phyloP scores from a whole-genome alignment of 2,113 vertebrate genomes.

The Cyanoderma ruficeps region DNA sequence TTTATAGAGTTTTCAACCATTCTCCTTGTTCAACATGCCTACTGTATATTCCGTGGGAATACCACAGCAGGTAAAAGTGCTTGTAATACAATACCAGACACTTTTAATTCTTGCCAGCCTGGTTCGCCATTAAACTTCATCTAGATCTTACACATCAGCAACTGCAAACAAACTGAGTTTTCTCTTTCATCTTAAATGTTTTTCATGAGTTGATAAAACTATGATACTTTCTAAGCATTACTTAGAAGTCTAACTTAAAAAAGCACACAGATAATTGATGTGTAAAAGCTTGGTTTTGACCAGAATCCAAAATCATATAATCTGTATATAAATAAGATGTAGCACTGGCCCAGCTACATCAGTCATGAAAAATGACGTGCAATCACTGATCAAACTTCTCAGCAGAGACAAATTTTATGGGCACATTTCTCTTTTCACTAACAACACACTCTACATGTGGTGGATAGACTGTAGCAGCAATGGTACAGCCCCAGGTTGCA shows the following conservation, averaged over 20 bases:
- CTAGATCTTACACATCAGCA: neutral
- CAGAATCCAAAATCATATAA: neutral
- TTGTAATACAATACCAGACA: neutral
- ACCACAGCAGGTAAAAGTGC: neutral
- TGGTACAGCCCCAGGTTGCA: neutral
- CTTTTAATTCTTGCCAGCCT: neutral
- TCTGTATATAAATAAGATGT: too few relatives aligned
- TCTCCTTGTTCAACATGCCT: neutral
- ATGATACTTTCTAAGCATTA: neutral
- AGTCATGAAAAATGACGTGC: neutral
- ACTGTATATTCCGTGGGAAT: neutral
- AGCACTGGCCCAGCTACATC: neutral
- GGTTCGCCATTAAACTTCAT: conserved; percentile 7
- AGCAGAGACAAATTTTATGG: neutral
- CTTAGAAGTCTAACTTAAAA: neutral
- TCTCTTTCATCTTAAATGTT: neutral
- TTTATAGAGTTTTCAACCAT: neutral
- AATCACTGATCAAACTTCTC: neutral
- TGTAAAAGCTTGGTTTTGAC: neutral
- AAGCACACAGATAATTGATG: neutral
- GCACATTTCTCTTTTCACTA: neutral
- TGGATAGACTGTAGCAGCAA: neutral
- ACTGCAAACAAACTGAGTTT: neutral
- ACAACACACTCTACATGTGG: neutral
- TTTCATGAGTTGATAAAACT: neutral